Percentiles rank a stretch among this genome's conserved stretches.
Conservation (phyloP, 1,140 invertebrate species). For the Penaeus indicus region DNA sequence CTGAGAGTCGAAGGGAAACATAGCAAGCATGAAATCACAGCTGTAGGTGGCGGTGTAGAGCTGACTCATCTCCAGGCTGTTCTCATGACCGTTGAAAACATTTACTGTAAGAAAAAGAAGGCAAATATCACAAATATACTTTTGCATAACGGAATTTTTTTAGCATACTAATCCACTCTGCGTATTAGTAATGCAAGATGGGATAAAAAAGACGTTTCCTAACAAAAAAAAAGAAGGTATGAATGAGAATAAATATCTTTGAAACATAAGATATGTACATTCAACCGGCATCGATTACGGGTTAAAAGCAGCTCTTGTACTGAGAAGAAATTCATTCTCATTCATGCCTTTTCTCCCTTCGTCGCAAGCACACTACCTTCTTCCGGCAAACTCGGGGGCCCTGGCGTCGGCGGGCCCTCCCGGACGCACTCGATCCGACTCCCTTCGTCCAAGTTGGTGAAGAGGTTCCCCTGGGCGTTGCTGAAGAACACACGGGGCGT, state of each 20-base stretch:
- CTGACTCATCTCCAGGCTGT: slow-evolving; percentile 53
- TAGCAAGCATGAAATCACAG: slow-evolving; percentile 41
- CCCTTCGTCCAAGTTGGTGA: slow-evolving; percentile 59
- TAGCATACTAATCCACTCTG: no score
- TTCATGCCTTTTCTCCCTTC: no score
- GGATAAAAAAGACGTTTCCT: no score
- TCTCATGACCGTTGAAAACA: slow-evolving; percentile 28
- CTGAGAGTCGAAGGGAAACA: slow-evolving; percentile 54
- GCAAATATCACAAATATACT: no score
- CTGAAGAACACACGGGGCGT: slow-evolving; percentile 61
- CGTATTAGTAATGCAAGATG: no score
- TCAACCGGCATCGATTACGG: no score
- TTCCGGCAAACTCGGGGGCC: slow-evolving; percentile 31
- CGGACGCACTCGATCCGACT: slow-evolving; percentile 54
- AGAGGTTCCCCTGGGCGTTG: slow-evolving; percentile 62
- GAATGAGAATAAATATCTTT: no score
- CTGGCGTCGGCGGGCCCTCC: slow-evolving; percentile 21
- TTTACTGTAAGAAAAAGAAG: slow-evolving; percentile 15
- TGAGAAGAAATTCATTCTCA: no score
- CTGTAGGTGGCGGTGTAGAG: slow-evolving; percentile 45
- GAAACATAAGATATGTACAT: no score
- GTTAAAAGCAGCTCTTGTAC: no score
- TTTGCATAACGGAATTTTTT: no score
- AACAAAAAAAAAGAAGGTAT: no score
- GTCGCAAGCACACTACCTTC: slow-evolving; percentile 41